Evolutionary conservation across 1,140 invertebrate species (phyloP), one percentile per base, ranked within the genome.

Genomic region (Rhizoglyphus robini): DNA sequence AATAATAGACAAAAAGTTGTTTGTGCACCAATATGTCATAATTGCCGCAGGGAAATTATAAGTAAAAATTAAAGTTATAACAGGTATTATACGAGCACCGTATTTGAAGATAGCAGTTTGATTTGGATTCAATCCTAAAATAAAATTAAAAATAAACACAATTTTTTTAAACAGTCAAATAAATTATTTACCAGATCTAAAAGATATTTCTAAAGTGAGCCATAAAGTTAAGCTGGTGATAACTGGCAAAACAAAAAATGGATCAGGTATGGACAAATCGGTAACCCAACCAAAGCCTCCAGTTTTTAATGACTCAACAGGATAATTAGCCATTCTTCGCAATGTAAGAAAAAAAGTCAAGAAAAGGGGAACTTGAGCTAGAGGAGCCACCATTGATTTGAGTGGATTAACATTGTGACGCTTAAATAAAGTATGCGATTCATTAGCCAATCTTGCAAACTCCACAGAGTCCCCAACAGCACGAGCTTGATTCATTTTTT

Each of bases 221-320:
- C 79, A 83, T 66, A 97, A 74, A 3, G 92, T 94, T 0, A 79
- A 71, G 75, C 84, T 83, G 1, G 92, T 95, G 48, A 94, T 76
- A 0, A 94, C 1, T 2, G 96, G 96, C 63, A 99, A 76, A 23
- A 88, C 66, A 72, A 86, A 97, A 75, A 82, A 92, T 13, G 92
- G 92, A 80, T 99, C 96, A 30, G 85, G 76, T 8, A 90, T 69
- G 3, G 90, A 93, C 15, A 99, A 80, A 81, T 99, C 90, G 0
- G 80, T 79, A 74, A 98, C 94, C 95, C 95, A 99, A 60, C 80
- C 84, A 0, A 92, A 66, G 3, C 96, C 96, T n/a, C 94, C 95
- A 25, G 80, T 76, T 67, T 82, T 83, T 80, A 98, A 81, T 74
- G 88, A 91, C 63, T 89, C 87, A 13, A 97, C 84, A 1, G 91